Evolutionary conservation across 2,888 invertebrate species (phyloP), one percentile per base, ranked within the genome.

Genomic region (Salpingus planirostris): DNA sequence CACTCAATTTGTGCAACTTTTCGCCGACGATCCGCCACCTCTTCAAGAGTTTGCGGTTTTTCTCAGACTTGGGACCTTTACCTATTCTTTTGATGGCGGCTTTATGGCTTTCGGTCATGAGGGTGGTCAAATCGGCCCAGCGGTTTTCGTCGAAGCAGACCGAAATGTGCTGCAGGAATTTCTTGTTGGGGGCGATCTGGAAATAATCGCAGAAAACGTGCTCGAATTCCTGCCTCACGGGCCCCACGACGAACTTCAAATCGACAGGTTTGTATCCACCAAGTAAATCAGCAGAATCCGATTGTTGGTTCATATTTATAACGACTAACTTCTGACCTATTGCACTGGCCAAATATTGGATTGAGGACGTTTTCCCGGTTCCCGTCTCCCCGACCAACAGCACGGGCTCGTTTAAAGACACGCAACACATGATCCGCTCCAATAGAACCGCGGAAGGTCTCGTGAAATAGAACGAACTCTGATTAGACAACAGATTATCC

Each of bases 271-370:
- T 97, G 58, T 88, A 90, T 41, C 98, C 97, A 33, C 98, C 98
- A 0, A 99, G 71, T 21, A 99, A 72, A 68, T 99, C 98, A 0
- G 91, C 83, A 5, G 89, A 89, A 65, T 99, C 98, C 25, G 93
- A 96, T 58, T 98, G 97, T 57, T 98, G 96, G 58, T 96, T 98
- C 89, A 99, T 89, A 59, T 99, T 99, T 13, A 99, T 87, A 1
- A 97, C 96, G 15, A 86, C 72, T 15, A 99, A 69, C 55, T 82
- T 87, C 46, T 88, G 83, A 0, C 88, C 84, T 0, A 88, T 78
- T 43, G 82, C 78, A 38, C 79, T 74, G 0, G 96, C 89, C 31
- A 97, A 68, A 63, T 87, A 91, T 59, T 97, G 97, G 1, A 98
- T 78, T 0, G 88, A 80, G 1, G 92, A 89, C 0, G 98, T 99